Evolutionary conservation across 2,888 invertebrate genomes (phyloP), one percentile per base, ranked within the genome.

Genomic region (Ditula angustiorana): DNA sequence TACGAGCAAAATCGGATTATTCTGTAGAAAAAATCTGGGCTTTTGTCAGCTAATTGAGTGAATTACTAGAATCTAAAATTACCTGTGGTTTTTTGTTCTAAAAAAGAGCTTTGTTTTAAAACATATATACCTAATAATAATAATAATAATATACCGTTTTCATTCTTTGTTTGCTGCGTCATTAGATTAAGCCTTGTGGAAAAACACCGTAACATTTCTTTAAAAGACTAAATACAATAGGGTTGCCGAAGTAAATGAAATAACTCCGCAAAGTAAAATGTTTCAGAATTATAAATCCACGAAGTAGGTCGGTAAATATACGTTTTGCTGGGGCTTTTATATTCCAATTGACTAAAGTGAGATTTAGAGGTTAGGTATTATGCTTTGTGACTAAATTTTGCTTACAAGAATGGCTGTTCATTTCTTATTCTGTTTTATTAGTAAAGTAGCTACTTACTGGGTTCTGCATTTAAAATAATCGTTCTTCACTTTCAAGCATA

Each of bases 251-350:
- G 23, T 46, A 16, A 46, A 11, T 46, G 23, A 46, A 46, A 46
- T 46, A 41, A 46, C 46, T 46, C 46, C 46, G 21, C 21, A 23
- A 46, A 41, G 19, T 41, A 41, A 41, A 46, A n/a, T 46, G 11
- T 46, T 46, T 23, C 23, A n/a, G n/a, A 21, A 46, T 21, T 46
- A 46, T 41, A 19, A 41, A 41, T 23, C n/a, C 5, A n/a, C 23
- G 21, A 46, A 23, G 46, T 23, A 23, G 23, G 46, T 23, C 46
- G 23, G 23, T 23, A 46, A 46, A 46, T 23, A 46, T 23, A 23
- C n/a, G 46, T 46, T 23, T 23, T 23, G 23, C 46, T 23, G 5
- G 46, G 4, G 23, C 35, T 23, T 46, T 46, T 46, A n/a, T 44
- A 21, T 44, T 44, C 21, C 46, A n/a, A 46, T 46, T 23, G 23